These are phyloP conservation scores for Ormyrus nitidulus DNA, from an alignment of 2,888 invertebrate genomes.

Conservation along the genomic window DNA sequence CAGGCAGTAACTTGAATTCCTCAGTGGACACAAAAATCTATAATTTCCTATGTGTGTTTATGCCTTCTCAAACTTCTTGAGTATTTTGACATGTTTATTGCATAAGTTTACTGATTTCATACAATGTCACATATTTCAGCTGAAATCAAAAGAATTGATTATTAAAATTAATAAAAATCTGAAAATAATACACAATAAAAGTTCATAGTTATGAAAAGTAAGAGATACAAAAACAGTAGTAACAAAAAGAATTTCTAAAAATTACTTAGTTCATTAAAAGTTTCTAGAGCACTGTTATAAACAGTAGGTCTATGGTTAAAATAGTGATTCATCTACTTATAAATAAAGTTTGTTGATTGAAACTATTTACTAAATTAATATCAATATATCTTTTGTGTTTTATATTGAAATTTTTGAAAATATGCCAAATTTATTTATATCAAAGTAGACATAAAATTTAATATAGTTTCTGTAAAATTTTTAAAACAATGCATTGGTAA, in stretches of 20 bases:
- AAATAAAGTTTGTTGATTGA: constrained; percentile 11
- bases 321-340: neutral
- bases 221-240: neutral
- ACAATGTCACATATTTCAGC: constrained; percentile 33
- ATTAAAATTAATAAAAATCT: constrained; percentile 24
- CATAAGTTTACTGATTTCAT: constrained; percentile 38
- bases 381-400: neutral
- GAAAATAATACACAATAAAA: neutral
- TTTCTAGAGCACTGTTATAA: too few relatives aligned
- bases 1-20: constrained; percentile 54
- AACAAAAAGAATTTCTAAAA: constrained; percentile 1
- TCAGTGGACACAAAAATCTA: constrained; percentile 56
- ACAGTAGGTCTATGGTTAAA: too few relatives aligned
- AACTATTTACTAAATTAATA: constrained; percentile 5
- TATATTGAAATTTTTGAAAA: constrained; percentile 11
- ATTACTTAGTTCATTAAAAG: neutral
- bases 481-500: neutral
- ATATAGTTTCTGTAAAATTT: neutral
- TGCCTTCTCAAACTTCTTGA: constrained; percentile 52
- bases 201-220: constrained; percentile 7
- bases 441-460: constrained; percentile 22
- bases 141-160: constrained; percentile 41
- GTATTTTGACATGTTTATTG: constrained; percentile 55
- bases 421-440: constrained; percentile 45
- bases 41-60: constrained; percentile 43